Evolutionary conservation across 2,888 invertebrate genomes (phyloP).

Genomic region (Horisme vitalbata): DNA sequence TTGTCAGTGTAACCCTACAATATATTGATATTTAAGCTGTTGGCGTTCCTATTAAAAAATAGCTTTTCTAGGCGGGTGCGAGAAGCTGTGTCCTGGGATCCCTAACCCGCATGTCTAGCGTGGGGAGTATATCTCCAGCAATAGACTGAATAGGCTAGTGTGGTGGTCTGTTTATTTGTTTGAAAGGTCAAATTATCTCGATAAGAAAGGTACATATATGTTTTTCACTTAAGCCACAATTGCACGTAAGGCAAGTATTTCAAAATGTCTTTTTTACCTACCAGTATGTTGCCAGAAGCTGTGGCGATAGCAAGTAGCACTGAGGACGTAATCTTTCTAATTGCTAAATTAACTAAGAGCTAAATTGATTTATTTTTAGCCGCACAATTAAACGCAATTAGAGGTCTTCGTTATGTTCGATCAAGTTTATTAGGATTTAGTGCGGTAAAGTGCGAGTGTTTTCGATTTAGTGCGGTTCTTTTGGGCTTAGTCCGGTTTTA

Average conservation of each 20-base stretch:
- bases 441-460: constrained; percentile 9
- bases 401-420: constrained; percentile 23
- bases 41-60: too few relatives aligned
- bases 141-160: too few relatives aligned
- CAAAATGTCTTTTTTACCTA: not conserved
- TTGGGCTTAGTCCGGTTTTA: constrained; percentile 7
- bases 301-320: constrained; percentile 7
- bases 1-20: too few relatives aligned
- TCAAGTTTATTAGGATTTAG: constrained; percentile 31
- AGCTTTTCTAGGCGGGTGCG: too few relatives aligned
- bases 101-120: too few relatives aligned
- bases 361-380: constrained; percentile 35
- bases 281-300: constrained; percentile 8
- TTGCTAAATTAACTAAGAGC: constrained; percentile 14
- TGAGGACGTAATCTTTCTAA: constrained; percentile 15
- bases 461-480: constrained; percentile 16
- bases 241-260: constrained; percentile 7
- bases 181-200: too few relatives aligned
- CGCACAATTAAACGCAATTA: constrained; percentile 30
- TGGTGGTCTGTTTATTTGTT: too few relatives aligned
- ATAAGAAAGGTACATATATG: too few relatives aligned
- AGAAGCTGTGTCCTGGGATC: too few relatives aligned
- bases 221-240: too few relatives aligned
- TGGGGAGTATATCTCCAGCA: too few relatives aligned
- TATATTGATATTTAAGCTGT: too few relatives aligned